Evolutionary conservation across 2,113 vertebrate genomes (phyloP).

Genomic region (Notiomystis cincta): DNA sequence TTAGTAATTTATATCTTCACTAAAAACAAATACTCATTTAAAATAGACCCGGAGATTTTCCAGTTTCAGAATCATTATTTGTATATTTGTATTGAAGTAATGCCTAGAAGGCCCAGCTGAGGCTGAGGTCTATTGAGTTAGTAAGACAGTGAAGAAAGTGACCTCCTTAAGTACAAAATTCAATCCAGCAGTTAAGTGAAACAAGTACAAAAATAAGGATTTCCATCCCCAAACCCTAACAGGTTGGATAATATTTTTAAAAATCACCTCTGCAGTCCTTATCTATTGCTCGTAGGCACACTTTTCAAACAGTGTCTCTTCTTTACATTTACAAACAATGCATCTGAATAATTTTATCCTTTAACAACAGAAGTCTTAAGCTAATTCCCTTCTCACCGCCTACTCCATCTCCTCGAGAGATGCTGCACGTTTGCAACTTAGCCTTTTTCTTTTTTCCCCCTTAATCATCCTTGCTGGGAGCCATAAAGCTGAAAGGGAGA

Average conservation of each 20-base stretch:
- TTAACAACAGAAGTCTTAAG: slow-evolving; percentile 20
- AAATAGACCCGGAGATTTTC: not conserved
- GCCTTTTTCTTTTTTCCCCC: not conserved
- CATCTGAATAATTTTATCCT: slow-evolving; percentile 30
- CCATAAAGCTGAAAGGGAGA: slow-evolving; percentile 21
- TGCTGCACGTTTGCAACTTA: not conserved
- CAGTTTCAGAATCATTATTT: slow-evolving; percentile 1
- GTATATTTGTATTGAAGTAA: slow-evolving; percentile 23
- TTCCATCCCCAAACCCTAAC: not conserved
- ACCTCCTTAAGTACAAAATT: not conserved
- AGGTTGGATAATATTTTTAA: not conserved
- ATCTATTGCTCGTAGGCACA: not conserved
- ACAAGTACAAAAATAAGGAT: not conserved
- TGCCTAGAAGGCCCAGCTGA: slow-evolving; percentile 2
- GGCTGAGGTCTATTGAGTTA: not conserved
- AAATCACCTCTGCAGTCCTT: not conserved
- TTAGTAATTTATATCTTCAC: not conserved
- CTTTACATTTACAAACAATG: slow-evolving; percentile 20
- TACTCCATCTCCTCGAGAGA: slow-evolving; percentile 1
- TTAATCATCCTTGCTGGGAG: slow-evolving; percentile 36
- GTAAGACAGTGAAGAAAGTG: slow-evolving; percentile 10
- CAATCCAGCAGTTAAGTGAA: not conserved
- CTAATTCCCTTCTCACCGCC: slow-evolving; percentile 37
- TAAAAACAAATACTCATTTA: slow-evolving; percentile 7
- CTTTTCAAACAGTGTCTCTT: not conserved